Evolutionary conservation across 1,140 invertebrate genomes (phyloP), one percentile per base, ranked within the genome.

Genomic region (Uloborus diversus): DNA sequence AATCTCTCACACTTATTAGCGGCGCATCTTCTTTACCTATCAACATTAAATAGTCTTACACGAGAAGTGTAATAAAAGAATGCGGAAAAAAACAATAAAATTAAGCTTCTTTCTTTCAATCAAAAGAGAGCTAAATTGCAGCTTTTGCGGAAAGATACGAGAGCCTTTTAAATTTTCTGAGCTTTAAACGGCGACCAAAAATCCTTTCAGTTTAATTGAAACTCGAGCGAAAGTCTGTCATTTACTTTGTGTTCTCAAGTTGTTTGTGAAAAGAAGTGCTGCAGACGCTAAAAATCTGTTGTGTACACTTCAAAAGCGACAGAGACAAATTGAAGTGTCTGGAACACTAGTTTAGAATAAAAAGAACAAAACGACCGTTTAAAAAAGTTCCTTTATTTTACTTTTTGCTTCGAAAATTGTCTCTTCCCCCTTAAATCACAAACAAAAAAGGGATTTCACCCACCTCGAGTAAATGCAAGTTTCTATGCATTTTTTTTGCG

Each of bases 161-260:
- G 37, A 33, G 37, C 37, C 61, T 75, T 53, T 75, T 64, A 64
- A 75, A 75, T 64, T 64, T 62, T 56, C 47, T 56, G 42, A 56
- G 13, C 69, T 65, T 61, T 56, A 28, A 65, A 78, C 62, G 61
- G 25, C 32, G 65, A 25, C 20, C 25, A 65, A 37, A 78, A 78
- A 56, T 78, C 73, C 62, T 51, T 78, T 66, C 57, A 78, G 42
- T 78, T 78, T 78, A 78, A 78, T 78, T 78, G 73, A 78, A 78
- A 78, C 49, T 56, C 59, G 13, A 51, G 73, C 37, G 61, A 66
- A 66, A 78, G 73, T 78, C 42, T 65, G 59, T 66, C 73, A 78
- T 78, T 78, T 65, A 59, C 62, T 66, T 53, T 59, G 27, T 56
- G 42, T 64, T 42, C n/a, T 68, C 42, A 30, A 14, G 25, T 25